Evolutionary conservation across 2,888 invertebrate species (phyloP).

Genomic region (Drosophila seclusa): DNA sequence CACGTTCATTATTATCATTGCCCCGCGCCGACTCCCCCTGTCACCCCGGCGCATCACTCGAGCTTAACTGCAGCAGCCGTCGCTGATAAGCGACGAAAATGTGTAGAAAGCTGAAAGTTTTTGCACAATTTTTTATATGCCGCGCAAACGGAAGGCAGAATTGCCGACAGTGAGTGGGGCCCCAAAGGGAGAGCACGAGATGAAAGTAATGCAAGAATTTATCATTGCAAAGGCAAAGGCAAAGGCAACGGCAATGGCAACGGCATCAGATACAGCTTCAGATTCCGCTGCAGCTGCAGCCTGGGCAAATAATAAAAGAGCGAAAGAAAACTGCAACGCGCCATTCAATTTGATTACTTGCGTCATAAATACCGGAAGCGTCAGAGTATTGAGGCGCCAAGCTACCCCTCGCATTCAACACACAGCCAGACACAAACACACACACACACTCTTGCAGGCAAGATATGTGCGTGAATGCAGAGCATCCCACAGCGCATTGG

Average conservation of each 20-base stretch:
- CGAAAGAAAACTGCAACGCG: slow-evolving; percentile 70
- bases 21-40: slow-evolving; percentile 3
- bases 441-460: slow-evolving; percentile 1
- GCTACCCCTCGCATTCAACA: slow-evolving; percentile 5
- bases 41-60: slow-evolving; percentile 1
- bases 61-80: slow-evolving; percentile 72
- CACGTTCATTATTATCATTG: slow-evolving; percentile 79
- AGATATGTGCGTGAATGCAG: slow-evolving; percentile 64
- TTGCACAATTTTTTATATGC: slow-evolving; percentile 77
- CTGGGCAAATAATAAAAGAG: slow-evolving; percentile 69
- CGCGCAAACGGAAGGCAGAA: slow-evolving; percentile 36
- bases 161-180: slow-evolving; percentile 1
- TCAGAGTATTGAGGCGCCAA: slow-evolving; percentile 77
- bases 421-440: slow-evolving; percentile 1
- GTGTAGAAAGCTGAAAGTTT: slow-evolving; percentile 80
- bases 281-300: slow-evolving; percentile 19
- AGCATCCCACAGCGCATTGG: slow-evolving; percentile 29
- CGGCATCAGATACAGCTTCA: slow-evolving; percentile 1
- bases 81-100: slow-evolving; percentile 78
- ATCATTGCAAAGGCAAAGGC: slow-evolving; percentile 61
- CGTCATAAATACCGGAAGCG: slow-evolving; percentile 80
- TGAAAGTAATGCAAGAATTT: slow-evolving; percentile 62
- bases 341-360: slow-evolving; percentile 81
- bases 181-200: slow-evolving; percentile 4
- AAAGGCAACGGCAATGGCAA: slow-evolving; percentile 12